Percentiles rank a stretch among this genome's conserved stretches.
Evolutionary conservation across 64 coral and sea anemone genomes (phyloP).

Genomic region (Porites lutea): DNA sequence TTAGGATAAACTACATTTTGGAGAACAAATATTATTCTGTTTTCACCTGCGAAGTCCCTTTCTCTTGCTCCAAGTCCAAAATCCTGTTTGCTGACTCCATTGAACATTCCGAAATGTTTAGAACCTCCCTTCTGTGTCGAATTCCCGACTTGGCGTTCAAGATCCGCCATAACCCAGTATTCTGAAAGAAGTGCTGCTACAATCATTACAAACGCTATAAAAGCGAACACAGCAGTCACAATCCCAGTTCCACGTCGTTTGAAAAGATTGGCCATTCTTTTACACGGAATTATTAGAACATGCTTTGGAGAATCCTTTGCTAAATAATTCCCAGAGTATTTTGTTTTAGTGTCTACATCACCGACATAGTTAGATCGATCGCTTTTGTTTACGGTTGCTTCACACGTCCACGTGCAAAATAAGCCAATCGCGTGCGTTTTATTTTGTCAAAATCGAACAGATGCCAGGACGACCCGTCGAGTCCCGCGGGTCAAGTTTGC

Average conservation of each 20-base stretch:
- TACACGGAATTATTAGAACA: not conserved
- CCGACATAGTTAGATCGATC: not conserved
- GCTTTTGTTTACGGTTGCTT: not conserved
- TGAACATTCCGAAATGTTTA: slow-evolving; percentile 60
- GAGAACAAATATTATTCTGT: not conserved
- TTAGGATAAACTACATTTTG: too few relatives aligned
- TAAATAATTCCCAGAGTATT: not conserved
- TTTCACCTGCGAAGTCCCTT: slow-evolving; percentile 57
- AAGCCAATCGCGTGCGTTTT: slow-evolving; percentile 13
- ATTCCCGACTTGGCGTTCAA: slow-evolving; percentile 2
- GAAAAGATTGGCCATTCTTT: slow-evolving; percentile 60
- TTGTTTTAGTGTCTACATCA: not conserved
- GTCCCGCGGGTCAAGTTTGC: too few relatives aligned
- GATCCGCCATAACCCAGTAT: slow-evolving; percentile 57
- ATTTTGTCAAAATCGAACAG: too few relatives aligned
- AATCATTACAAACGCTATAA: slow-evolving; percentile 57
- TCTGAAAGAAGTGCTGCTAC: slow-evolving; percentile 50
- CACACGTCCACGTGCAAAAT: slow-evolving; percentile 7
- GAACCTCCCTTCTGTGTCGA: slow-evolving; percentile 46
- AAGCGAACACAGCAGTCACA: slow-evolving; percentile 36
- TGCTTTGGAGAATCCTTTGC: not conserved
- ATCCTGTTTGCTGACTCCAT: slow-evolving; percentile 1
- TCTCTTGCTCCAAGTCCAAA: slow-evolving; percentile 58
- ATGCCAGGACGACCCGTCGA: too few relatives aligned
- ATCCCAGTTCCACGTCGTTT: slow-evolving; percentile 54